Evolutionary conservation across 2,888 invertebrate genomes (phyloP).

Genomic region (Leucophora obtusa): DNA sequence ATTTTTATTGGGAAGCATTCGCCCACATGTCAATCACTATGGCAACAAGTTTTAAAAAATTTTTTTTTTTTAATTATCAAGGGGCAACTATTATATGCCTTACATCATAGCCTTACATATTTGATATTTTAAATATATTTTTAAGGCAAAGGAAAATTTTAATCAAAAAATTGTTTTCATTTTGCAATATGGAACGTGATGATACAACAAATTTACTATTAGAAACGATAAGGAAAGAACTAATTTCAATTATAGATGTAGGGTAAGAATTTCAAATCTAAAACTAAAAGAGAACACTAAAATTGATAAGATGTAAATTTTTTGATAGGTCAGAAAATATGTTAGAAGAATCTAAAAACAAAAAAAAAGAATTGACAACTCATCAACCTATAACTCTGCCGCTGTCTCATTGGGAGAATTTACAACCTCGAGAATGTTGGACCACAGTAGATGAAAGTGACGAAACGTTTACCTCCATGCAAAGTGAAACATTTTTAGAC

Average conservation of each 20-base stretch:
- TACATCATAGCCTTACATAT: neutral
- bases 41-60: conserved; percentile 33
- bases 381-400: neutral
- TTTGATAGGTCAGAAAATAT: neutral
- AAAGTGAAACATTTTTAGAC: conserved; percentile 65
- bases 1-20: too few species aligned
- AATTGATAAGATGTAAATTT: neutral
- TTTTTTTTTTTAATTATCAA: conserved; percentile 11
- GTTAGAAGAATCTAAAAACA: neutral
- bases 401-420: neutral
- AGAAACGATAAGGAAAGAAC: conserved; percentile 69
- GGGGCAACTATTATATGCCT: too few species aligned
- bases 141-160: neutral
- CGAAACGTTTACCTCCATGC: neutral
- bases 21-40: too few species aligned
- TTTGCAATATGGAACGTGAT: conserved; percentile 48
- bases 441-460: neutral
- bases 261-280: conserved; percentile 59
- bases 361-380: neutral
- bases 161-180: neutral
- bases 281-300: neutral
- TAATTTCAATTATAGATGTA: conserved; percentile 69
- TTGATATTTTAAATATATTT: conserved; percentile 14
- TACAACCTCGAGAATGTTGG: neutral
- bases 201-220: conserved; percentile 67